Conservation (phyloP, 2,113 vertebrate genomes). For the Cebus imitator region DNA sequence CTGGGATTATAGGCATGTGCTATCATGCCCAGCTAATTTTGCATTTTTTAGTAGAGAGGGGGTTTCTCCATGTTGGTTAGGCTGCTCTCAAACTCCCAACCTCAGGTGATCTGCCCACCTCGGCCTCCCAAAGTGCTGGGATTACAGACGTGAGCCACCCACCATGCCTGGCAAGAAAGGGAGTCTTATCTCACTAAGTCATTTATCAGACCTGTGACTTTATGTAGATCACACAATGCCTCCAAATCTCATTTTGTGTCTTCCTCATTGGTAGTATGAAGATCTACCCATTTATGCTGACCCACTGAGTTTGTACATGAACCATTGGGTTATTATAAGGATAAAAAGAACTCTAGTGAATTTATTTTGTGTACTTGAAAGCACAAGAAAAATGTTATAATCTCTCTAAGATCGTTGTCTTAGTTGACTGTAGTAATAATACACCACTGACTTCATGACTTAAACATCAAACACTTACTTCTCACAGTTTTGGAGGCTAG, state of each 20-base stretch:
- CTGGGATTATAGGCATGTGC: too few species aligned
- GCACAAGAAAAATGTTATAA: neutral
- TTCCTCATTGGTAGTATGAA: neutral
- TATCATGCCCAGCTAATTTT: too few species aligned
- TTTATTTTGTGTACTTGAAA: neutral
- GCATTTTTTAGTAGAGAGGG: too few species aligned
- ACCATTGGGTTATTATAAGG: neutral
- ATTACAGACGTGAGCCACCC: too few species aligned
- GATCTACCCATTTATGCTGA: neutral
- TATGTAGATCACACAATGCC: neutral
- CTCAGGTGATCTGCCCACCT: too few species aligned
- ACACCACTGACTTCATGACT: neutral
- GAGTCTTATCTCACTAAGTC: neutral
- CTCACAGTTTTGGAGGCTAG: neutral
- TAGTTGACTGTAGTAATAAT: neutral
- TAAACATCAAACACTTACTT: neutral
- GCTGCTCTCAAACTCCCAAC: too few species aligned
- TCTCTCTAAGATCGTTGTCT: neutral
- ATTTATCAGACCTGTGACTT: neutral
- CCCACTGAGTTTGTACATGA: neutral
- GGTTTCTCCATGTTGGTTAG: too few species aligned
- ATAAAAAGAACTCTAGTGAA: neutral
- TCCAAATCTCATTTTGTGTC: neutral
- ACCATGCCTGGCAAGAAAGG: neutral
- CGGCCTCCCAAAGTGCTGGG: too few species aligned